Base-by-base conservation (phyloP, 2,888 invertebrate genomes). In the Ryuthela nishihirai region DNA sequence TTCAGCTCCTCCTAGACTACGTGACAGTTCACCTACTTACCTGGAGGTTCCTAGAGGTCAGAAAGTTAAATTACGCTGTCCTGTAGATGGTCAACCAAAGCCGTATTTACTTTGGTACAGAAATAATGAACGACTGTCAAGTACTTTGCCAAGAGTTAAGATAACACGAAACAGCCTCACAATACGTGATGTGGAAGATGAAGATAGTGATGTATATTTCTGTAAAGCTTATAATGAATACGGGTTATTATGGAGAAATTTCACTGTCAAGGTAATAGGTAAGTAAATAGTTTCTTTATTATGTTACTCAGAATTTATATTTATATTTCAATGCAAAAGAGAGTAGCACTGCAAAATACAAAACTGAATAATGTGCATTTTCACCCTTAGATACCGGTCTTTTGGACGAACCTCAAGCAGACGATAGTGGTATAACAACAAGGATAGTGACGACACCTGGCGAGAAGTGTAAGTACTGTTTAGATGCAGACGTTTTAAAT, bases 241-340 rank as follows among this genome's bases (percentile, higher is more conserved):
- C 17, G 64, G 60, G 9, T 18, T 23, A 7, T 18, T 61, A 18
- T 38, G 38, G 25, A 46, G 47, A 25, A 56, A 61, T 24, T 64
- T 56, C 36, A 64, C 64, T 1, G 34, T 64, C 4, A 29, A 43
- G 26, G 38, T 54, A 6, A 39, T 48, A 17, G 55, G 55, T 53
- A 24, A 48, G 52, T 40, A 3, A 44, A 10, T 7, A 18, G 21
- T 21, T 34, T 21, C 17, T 18, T 7, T 15, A 15, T 29, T 26
- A 6, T n/a, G n/a, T 41, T 17, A 34, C 9, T 15, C 1, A 34
- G 12, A 29, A 6, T 29, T 29, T n/a, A 29, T 9, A 10, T 10
- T 10, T 10, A 29, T 29, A 29, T 29, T 9, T 29, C 10, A 34
- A 7, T 3, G 15, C 12, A 34, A 15, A 5, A 5, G 21, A 17